These are phyloP conservation scores for Microchrysa polita DNA, from an alignment of 2,888 invertebrate genomes.

Conservation along the genomic window DNA sequence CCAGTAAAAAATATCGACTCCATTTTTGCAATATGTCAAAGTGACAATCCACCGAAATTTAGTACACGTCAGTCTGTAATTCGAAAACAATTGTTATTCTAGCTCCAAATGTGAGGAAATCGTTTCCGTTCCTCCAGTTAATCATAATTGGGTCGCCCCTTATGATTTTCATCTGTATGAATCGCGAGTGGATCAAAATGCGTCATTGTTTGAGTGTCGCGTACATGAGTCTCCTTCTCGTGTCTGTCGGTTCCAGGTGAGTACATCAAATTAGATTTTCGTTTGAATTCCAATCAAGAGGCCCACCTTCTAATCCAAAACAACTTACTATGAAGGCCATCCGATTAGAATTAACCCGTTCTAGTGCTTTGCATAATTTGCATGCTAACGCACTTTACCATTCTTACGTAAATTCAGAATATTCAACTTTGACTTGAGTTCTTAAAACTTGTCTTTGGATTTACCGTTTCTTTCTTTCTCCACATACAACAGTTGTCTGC, in stretches of 20 bases:
- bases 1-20: too few relatives aligned
- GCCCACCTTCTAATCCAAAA: too few relatives aligned
- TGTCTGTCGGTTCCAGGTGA: conserved; percentile 70
- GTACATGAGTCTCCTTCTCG: conserved; percentile 56
- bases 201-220: conserved; percentile 45
- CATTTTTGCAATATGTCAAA: conserved; percentile 3
- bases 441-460: conserved; percentile 7
- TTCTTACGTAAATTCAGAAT: conserved; percentile 38
- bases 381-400: background rate
- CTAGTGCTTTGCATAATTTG: background rate
- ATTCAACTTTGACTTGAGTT: background rate
- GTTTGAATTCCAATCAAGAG: too few relatives aligned
- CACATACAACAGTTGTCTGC: conserved; percentile 68
- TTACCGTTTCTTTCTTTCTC: conserved; percentile 52
- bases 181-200: conserved; percentile 37
- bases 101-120: conserved; percentile 30
- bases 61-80: conserved; percentile 53
- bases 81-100: conserved; percentile 43
- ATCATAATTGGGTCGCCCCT: conserved; percentile 31
- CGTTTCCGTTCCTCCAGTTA: conserved; percentile 17
- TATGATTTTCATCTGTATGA: conserved; percentile 27
- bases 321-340: background rate
- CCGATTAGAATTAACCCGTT: background rate
- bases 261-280: background rate
- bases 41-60: conserved; percentile 40